Conservation (phyloP, 2,888 invertebrate species). For the Drosophila niveifrons region DNA sequence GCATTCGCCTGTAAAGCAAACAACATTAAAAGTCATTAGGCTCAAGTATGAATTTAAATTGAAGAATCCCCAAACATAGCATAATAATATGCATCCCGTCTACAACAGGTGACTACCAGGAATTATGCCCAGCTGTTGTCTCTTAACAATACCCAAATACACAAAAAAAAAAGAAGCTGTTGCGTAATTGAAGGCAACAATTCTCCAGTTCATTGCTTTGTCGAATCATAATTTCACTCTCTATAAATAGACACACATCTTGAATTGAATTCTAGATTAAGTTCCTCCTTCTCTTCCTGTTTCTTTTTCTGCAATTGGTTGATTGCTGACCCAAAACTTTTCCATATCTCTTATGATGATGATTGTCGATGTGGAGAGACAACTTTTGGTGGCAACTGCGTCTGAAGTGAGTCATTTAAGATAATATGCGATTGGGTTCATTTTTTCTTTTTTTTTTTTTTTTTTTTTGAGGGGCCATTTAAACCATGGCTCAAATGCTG, state of each 20-base stretch:
- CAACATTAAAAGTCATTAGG: constrained; percentile 80
- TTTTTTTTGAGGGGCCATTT: not conserved
- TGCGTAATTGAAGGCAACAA: constrained; percentile 30
- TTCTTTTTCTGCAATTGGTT: constrained; percentile 15
- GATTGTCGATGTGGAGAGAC: not conserved
- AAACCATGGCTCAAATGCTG: constrained; percentile 23
- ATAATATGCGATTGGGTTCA: constrained; percentile 13
- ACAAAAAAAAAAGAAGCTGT: constrained; percentile 9
- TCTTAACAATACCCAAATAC: not conserved
- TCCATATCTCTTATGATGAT: constrained; percentile 41
- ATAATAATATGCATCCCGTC: constrained; percentile 27
- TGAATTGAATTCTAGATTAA: not conserved
- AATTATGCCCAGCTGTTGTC: constrained; percentile 5
- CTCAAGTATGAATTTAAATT: constrained; percentile 74
- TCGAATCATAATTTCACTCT: constrained; percentile 18
- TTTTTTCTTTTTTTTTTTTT: too few relatives aligned
- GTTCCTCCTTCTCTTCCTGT: not conserved
- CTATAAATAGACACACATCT: constrained; percentile 61
- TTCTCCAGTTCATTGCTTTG: constrained; percentile 18
- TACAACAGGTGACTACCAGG: not conserved
- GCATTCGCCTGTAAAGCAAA: constrained; percentile 77
- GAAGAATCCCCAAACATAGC: constrained; percentile 32
- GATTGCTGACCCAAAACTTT: constrained; percentile 50
- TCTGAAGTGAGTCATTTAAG: constrained; percentile 6
- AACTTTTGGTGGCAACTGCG: constrained; percentile 14